phyloP scores from a whole-genome alignment of 2,113 vertebrate genomes.

The Campylorhamphus procurvoides region DNA sequence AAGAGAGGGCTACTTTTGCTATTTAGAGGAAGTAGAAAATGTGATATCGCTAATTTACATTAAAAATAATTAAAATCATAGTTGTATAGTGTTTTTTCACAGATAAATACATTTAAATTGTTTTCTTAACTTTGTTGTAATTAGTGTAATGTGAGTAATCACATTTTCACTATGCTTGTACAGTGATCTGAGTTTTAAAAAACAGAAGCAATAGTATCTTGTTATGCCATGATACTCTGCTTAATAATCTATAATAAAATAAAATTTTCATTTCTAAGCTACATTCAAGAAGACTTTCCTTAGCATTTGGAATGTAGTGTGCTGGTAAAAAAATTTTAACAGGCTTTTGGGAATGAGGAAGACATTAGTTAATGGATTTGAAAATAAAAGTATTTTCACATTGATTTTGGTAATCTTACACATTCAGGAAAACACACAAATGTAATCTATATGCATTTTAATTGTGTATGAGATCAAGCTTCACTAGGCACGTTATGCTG shows the following conservation, averaged over 20 bases:
- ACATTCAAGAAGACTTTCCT: neutral
- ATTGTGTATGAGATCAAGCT: neutral
- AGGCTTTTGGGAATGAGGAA: neutral
- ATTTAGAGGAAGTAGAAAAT: neutral
- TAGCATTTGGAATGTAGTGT: neutral
- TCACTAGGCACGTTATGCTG: accelerated
- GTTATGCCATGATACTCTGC: neutral
- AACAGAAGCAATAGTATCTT: neutral
- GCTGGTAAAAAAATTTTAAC: neutral
- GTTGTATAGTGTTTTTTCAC: neutral
- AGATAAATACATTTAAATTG: neutral
- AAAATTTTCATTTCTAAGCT: neutral
- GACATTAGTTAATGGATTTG: neutral
- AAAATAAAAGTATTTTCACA: neutral
- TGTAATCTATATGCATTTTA: neutral
- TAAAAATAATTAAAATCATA: neutral
- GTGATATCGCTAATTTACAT: neutral
- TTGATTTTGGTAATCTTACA: neutral
- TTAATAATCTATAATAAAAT: neutral
- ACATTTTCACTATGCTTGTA: neutral
- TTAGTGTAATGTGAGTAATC: neutral
- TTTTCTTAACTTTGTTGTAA: neutral
- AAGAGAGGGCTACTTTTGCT: neutral
- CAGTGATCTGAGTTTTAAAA: neutral
- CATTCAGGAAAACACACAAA: neutral